Evolutionary conservation across 2,797 vertebrate genomes (phyloP).

Genomic region (Pristis pectinata): DNA sequence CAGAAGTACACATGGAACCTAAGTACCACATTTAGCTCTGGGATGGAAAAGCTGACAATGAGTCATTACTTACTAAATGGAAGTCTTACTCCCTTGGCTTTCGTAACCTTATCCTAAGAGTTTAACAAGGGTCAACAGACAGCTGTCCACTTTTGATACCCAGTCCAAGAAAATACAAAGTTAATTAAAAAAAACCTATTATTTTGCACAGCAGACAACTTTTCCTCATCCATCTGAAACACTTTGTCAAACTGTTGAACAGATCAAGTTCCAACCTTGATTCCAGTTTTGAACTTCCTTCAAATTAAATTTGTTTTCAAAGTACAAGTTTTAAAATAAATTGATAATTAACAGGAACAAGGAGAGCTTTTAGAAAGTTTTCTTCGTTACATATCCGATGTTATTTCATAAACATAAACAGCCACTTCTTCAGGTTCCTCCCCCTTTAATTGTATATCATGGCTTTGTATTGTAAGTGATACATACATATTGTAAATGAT

Average conservation of each 20-base stretch:
- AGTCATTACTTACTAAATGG: background rate
- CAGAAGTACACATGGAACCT: background rate
- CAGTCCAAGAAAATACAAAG: background rate
- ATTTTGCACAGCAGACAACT: background rate
- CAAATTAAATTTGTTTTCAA: background rate
- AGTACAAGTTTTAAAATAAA: background rate
- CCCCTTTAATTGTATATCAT: background rate
- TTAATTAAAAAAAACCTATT: background rate
- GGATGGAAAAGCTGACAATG: conserved; percentile 10
- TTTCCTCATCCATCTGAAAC: background rate
- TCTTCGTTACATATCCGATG: background rate
- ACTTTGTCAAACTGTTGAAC: background rate
- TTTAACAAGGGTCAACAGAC: fast-evolving
- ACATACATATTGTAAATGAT: no score
- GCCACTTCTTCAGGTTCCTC: background rate
- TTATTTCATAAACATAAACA: background rate
- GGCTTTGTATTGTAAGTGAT: background rate
- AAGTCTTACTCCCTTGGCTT: background rate
- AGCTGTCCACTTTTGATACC: background rate
- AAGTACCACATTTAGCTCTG: background rate
- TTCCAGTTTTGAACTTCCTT: background rate
- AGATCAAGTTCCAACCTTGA: background rate
- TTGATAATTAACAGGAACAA: background rate
- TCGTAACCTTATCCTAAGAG: background rate
- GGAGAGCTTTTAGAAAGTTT: background rate